Evolutionary conservation across 2,797 vertebrate genomes (phyloP).

Genomic region (Alectoris magna): DNA sequence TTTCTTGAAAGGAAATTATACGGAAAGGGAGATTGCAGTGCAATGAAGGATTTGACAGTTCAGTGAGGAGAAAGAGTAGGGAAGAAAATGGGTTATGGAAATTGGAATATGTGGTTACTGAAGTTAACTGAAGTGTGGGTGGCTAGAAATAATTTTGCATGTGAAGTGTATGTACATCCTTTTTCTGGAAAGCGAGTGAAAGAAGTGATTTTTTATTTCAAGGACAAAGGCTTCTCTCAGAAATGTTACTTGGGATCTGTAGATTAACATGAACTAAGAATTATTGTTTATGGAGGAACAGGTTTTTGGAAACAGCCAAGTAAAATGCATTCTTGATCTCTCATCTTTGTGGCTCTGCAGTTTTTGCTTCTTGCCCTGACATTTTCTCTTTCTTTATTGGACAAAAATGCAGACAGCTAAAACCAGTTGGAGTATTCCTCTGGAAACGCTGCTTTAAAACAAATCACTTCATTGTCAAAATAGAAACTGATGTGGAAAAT

Average conservation of each 20-base stretch:
- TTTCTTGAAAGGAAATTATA: constrained; percentile 19
- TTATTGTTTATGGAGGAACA: constrained; percentile 14
- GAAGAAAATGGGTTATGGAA: constrained; percentile 68
- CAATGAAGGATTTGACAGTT: constrained; percentile 45
- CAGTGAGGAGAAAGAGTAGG: constrained; percentile 14
- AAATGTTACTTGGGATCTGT: constrained; percentile 8
- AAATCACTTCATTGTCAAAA: constrained; percentile 27
- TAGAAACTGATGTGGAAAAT: constrained; percentile 20
- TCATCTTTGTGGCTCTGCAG: background rate
- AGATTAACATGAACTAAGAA: background rate
- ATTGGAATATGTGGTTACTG: constrained; percentile 65
- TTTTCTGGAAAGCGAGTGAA: constrained; percentile 48
- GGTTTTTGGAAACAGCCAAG: constrained; percentile 20
- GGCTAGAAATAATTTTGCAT: constrained; percentile 70
- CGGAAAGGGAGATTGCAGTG: constrained; percentile 27
- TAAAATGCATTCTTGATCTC: background rate
- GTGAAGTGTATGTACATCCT: constrained; percentile 47
- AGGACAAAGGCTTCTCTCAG: constrained; percentile 10
- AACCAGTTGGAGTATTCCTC: constrained; percentile 51
- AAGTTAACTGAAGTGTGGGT: constrained; percentile 51
- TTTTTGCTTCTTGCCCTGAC: constrained; percentile 21
- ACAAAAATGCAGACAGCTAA: constrained; percentile 8
- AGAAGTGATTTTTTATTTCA: constrained; percentile 55
- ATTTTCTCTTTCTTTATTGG: constrained; percentile 44
- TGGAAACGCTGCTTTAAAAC: constrained; percentile 48